Percentiles rank a stretch among this genome's conserved stretches.
These are phyloP conservation scores for Ophion ellenae DNA, from an alignment of 2,888 invertebrate genomes.

Conservation along the genomic window DNA sequence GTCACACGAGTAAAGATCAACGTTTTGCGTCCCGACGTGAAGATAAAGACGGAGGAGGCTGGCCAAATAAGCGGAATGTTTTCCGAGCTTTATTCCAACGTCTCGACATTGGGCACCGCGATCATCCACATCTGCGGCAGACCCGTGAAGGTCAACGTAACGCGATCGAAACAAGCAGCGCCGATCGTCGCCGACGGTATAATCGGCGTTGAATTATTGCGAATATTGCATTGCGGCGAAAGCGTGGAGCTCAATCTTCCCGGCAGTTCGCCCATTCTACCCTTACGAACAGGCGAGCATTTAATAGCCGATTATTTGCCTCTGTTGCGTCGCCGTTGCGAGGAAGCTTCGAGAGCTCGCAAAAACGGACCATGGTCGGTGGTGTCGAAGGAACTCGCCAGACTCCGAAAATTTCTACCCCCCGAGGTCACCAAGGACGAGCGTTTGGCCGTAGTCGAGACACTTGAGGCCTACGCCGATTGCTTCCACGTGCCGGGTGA, in stretches of 20 bases:
- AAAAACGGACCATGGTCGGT: conserved; percentile 10
- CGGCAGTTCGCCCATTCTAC: background rate
- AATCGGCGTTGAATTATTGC: background rate
- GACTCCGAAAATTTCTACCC: conserved; percentile 4
- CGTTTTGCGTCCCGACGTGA: conserved; percentile 21
- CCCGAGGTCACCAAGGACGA: background rate
- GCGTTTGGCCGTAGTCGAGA: conserved; percentile 3
- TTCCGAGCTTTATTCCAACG: background rate
- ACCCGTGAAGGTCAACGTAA: conserved; percentile 24
- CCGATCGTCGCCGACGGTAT: conserved; percentile 38
- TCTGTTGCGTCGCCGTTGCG: background rate
- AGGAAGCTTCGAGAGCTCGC: background rate
- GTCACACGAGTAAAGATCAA: conserved; percentile 7
- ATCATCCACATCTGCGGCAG: conserved; percentile 8
- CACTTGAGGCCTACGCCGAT: conserved; percentile 22
- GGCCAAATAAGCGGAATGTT: background rate
- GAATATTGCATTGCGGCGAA: background rate
- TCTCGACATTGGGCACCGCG: conserved; percentile 15
- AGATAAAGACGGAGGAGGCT: conserved; percentile 26
- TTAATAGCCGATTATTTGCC: background rate
- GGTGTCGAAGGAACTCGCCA: background rate
- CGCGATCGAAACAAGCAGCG: conserved; percentile 11
- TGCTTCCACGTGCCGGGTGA: background rate
- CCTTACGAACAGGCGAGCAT: background rate
- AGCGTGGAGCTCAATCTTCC: background rate